Percentiles rank a stretch among this genome's conserved stretches.
Evolutionary conservation across 2,797 vertebrate species (phyloP).

Genomic region (Taeniopygia guttata): DNA sequence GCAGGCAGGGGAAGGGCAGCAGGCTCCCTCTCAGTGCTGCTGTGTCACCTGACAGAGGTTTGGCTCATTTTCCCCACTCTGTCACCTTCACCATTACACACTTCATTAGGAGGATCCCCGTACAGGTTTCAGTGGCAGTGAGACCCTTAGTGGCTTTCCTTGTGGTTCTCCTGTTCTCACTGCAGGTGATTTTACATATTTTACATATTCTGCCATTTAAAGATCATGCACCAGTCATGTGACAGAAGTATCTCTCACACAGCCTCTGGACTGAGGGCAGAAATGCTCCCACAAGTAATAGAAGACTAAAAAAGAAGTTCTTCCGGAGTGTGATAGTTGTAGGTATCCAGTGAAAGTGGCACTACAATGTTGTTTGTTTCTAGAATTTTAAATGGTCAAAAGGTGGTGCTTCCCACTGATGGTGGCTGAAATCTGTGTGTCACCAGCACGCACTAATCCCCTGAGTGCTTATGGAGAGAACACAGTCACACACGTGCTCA

Average conservation of each 20-base stretch:
- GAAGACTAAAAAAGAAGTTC: neutral
- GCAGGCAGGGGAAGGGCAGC: neutral
- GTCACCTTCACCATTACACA: neutral
- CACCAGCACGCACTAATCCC: neutral
- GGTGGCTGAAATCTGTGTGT: neutral
- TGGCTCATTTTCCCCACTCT: neutral
- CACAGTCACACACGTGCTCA: neutral
- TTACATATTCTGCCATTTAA: neutral
- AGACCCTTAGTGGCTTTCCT: neutral
- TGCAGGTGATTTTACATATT: neutral
- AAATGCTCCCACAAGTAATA: neutral
- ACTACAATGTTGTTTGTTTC: neutral
- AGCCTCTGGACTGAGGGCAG: neutral
- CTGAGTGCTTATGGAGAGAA: accelerated
- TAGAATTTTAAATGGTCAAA: neutral
- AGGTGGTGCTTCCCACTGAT: neutral
- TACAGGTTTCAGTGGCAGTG: neutral
- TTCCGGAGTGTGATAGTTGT: neutral
- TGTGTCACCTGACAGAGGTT: accelerated
- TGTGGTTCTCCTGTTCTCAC: neutral
- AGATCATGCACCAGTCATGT: neutral
- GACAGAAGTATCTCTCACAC: neutral
- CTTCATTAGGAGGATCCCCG: neutral
- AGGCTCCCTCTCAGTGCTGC: neutral
- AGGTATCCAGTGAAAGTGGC: neutral